phyloP scores from a whole-genome alignment of 2,888 invertebrate species.

The Andrena haemorrhoa region DNA sequence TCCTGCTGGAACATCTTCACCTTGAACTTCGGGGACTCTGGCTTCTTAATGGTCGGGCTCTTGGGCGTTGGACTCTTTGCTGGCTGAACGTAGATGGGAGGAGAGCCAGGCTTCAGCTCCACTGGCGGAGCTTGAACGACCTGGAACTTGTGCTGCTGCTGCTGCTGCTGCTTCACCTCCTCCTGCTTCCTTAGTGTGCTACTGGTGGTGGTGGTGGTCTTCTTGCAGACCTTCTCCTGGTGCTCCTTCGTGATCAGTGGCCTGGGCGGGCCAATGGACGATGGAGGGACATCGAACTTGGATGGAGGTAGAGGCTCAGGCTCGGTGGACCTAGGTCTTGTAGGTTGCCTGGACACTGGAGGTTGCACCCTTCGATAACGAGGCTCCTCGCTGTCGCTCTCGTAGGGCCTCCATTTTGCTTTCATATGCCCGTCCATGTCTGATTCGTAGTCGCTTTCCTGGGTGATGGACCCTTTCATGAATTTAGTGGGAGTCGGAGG shows the following conservation, averaged over 20 bases:
- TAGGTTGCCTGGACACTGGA: slow-evolving; percentile 83
- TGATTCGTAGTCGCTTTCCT: slow-evolving; percentile 90
- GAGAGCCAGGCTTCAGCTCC: slow-evolving; percentile 81
- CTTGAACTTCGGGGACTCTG: slow-evolving; percentile 86
- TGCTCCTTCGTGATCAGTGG: slow-evolving; percentile 73
- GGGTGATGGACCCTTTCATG: slow-evolving; percentile 85
- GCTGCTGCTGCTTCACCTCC: slow-evolving; percentile 73
- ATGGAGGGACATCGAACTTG: slow-evolving; percentile 86
- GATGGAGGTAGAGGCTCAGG: slow-evolving; percentile 87
- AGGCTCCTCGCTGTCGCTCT: slow-evolving; percentile 89
- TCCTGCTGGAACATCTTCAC: slow-evolving; percentile 85
- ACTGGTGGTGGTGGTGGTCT: slow-evolving; percentile 62
- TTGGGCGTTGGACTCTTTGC: slow-evolving; percentile 80
- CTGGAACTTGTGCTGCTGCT: slow-evolving; percentile 66
- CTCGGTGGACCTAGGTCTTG: slow-evolving; percentile 86
- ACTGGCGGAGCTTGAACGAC: slow-evolving; percentile 67
- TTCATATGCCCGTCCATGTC: slow-evolving; percentile 86
- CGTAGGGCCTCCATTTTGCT: slow-evolving; percentile 88
- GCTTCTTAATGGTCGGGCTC: slow-evolving; percentile 78
- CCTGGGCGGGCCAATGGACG: slow-evolving; percentile 76
- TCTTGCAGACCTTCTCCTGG: slow-evolving; percentile 70
- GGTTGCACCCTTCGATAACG: slow-evolving; percentile 86
- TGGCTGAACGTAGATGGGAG: slow-evolving; percentile 82
- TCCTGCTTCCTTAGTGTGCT: slow-evolving; percentile 77
- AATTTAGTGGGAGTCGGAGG: slow-evolving; percentile 88